Percentiles rank a stretch among this genome's conserved stretches.
phyloP scores from a whole-genome alignment of 2,888 invertebrate species.

The Rhamnusium bicolor region DNA sequence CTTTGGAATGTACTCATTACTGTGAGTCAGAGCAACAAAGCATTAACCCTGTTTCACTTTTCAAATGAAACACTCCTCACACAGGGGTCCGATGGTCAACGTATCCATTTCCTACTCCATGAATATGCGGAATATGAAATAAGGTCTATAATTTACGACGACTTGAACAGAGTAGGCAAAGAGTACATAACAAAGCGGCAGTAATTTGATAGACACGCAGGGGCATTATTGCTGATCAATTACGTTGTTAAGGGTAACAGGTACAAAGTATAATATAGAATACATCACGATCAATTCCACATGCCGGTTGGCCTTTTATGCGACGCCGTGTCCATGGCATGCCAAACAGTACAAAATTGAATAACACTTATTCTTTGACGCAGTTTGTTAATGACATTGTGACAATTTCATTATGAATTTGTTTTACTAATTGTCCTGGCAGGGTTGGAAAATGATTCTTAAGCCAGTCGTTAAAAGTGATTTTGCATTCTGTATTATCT shows the following conservation, averaged over 20 bases:
- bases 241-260: constrained; percentile 43
- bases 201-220: constrained; percentile 34
- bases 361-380: constrained; percentile 4
- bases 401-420: neutral
- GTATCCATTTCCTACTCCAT: neutral
- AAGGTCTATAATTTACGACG: constrained; percentile 23
- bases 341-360: constrained; percentile 10
- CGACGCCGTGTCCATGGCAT: neutral
- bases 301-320: constrained; percentile 4
- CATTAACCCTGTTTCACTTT: too few relatives aligned
- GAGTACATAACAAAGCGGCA: constrained; percentile 31
- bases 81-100: neutral
- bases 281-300: constrained; percentile 5
- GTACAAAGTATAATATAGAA: constrained; percentile 12
- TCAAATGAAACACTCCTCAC: neutral
- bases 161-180: constrained; percentile 13
- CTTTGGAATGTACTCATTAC: too few relatives aligned
- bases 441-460: too few relatives aligned
- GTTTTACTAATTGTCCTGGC: neutral
- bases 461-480: neutral
- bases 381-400: neutral
- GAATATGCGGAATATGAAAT: constrained; percentile 23
- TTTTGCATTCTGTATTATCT: too few relatives aligned
- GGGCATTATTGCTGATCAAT: constrained; percentile 35
- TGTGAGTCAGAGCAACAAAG: too few relatives aligned